Conservation (phyloP, 2,113 vertebrate genomes). For the Nicator chloris region DNA sequence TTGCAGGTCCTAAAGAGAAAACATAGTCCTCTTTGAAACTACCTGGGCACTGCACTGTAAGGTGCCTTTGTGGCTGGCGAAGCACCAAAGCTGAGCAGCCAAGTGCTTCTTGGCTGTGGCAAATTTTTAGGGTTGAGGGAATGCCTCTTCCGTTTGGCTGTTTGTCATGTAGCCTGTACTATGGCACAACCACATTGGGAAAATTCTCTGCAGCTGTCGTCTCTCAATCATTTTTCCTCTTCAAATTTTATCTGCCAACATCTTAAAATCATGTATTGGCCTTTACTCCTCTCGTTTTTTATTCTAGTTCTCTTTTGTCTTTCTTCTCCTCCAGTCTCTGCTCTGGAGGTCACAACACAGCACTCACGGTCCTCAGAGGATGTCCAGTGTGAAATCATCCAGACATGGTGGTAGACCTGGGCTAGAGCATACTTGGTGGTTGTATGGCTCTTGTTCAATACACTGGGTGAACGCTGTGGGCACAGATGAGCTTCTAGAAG, state of each 20-base stretch:
- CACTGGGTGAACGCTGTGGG: background rate
- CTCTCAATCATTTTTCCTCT: background rate
- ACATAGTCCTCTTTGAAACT: background rate
- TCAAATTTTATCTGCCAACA: background rate
- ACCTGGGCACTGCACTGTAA: background rate
- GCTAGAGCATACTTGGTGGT: background rate
- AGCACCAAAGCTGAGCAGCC: background rate
- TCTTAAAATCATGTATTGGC: background rate
- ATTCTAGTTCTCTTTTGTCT: background rate
- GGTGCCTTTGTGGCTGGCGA: background rate
- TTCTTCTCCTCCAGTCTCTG: background rate
- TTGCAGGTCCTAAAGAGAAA: background rate
- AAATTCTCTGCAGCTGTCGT: background rate
- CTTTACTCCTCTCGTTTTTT: background rate
- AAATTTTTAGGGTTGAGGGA: background rate
- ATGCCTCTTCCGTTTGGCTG: background rate
- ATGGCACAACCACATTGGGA: background rate
- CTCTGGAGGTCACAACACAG: background rate
- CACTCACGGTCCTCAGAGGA: background rate
- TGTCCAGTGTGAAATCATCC: background rate
- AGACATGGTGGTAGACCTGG: background rate
- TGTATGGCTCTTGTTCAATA: background rate
- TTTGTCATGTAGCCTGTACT: background rate
- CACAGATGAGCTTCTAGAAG: background rate
- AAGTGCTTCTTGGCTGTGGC: background rate